phyloP scores from a whole-genome alignment of 2,797 vertebrate species.

The Bradypus variegatus region DNA sequence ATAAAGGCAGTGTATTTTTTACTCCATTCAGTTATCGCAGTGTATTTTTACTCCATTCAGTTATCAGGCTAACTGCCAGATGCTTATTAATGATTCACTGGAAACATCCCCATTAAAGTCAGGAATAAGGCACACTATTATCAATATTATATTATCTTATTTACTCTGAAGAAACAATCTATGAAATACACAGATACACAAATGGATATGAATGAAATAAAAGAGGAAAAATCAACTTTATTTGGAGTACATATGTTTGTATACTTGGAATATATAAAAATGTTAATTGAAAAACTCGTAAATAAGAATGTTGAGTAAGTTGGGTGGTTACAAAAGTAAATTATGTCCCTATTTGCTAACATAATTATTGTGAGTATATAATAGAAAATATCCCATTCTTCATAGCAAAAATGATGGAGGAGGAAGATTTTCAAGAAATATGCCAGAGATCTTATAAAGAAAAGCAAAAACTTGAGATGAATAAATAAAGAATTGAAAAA shows the following conservation, averaged over 20 bases:
- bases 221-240: background rate
- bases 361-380: background rate
- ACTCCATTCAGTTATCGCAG: rapidly evolving
- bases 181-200: background rate
- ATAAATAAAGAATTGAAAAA: background rate
- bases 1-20: background rate
- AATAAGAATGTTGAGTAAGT: background rate
- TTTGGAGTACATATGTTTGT: background rate
- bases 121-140: background rate
- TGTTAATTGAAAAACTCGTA: background rate
- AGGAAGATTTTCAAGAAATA: background rate
- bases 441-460: background rate
- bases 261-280: background rate
- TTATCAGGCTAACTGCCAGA: background rate
- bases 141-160: background rate
- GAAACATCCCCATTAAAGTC: background rate
- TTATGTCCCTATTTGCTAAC: background rate
- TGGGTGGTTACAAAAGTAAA: background rate
- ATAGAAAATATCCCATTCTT: background rate
- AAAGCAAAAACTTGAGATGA: background rate
- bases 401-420: background rate
- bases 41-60: background rate
- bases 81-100: background rate
- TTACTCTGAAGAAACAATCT: background rate
- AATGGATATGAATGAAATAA: too few relatives aligned